These are phyloP conservation scores for Chlorops oryzae DNA, from an alignment of 1,140 invertebrate genomes.

Conservation along the genomic window DNA sequence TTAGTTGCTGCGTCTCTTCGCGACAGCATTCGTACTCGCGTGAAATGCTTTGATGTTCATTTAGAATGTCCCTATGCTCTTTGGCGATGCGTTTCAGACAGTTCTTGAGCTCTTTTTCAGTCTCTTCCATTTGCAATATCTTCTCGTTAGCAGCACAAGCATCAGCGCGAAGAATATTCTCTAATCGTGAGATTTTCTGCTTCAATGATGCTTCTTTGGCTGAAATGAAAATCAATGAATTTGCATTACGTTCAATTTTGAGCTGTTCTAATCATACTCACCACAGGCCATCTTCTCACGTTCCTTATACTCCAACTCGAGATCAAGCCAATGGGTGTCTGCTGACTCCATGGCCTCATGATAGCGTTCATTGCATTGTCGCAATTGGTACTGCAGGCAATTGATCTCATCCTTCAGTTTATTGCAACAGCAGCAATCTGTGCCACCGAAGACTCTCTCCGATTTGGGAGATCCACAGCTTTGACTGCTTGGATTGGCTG, in stretches of 20 bases:
- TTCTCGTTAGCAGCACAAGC: slow-evolving; percentile 40
- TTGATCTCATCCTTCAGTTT: slow-evolving; percentile 44
- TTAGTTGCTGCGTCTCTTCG: slow-evolving; percentile 22
- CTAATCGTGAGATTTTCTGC: slow-evolving; percentile 38
- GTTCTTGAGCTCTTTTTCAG: slow-evolving; percentile 49
- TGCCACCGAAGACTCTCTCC: too few species aligned
- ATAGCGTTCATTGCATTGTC: slow-evolving; percentile 62
- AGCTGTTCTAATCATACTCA: too few species aligned
- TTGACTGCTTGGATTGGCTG: too few species aligned
- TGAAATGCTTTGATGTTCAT: slow-evolving; percentile 48
- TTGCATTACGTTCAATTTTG: too few species aligned
- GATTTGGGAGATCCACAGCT: too few species aligned
- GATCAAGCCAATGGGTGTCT: slow-evolving; percentile 65
- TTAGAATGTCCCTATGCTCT: slow-evolving; percentile 47
- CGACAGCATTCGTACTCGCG: slow-evolving; percentile 48
- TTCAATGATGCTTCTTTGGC: slow-evolving; percentile 38
- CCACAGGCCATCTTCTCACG: slow-evolving; percentile 51
- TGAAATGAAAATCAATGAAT: too few species aligned
- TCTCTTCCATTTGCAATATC: slow-evolving; percentile 52
- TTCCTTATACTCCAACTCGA: slow-evolving; percentile 60
- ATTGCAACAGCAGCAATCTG: slow-evolving; percentile 7
- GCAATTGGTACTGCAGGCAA: slow-evolving; percentile 49
- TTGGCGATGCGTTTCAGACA: slow-evolving; percentile 51
- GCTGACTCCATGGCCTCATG: slow-evolving; percentile 67
- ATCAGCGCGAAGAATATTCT: slow-evolving; percentile 40